Evolutionary conservation across 2,888 invertebrate genomes (phyloP), one percentile per base, ranked within the genome.

Genomic region (Osmoderma eremita): DNA sequence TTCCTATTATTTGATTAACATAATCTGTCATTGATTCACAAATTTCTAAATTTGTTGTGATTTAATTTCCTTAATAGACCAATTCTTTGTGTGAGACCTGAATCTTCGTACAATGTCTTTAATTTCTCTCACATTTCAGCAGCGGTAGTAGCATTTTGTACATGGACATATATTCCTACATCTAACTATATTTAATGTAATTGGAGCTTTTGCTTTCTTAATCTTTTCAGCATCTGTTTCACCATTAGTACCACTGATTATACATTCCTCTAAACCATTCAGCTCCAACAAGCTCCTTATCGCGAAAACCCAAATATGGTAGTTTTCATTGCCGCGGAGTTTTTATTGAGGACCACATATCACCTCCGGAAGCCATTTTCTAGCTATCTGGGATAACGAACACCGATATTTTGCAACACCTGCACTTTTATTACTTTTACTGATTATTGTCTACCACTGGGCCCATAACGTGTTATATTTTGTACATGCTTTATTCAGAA

Each of bases 221-320:
- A 51, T 13, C 24, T 36, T 51, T n/a, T 3, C 17, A 6, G 5
- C 15, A 51, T 24, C 51, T 30, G 10, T 36, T 51, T 51, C 51
- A 30, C 6, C 20, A 22, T 20, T 12, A 3, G 22, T 18, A 3
- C n/a, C 20, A 10, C 3, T 10, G 3, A 49, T 22, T 4, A 30
- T 30, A 24, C 51, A 51, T 15, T 51, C 30, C 8, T 51, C 51
- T 15, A 30, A 30, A 1, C 30, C 51, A 51, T 30, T n/a, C 4
- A 30, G 15, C 3, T 51, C 51, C n/a, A 51, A 51, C 15, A 51
- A n/a, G 15, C 15, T 51, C 15, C n/a, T 13, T 30, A 51, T 51
- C n/a, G 51, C 51, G 15, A 51, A 51, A 30, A n/a, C 13, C 51
- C 51, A 51, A 15, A 30, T 51, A 10, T 51, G 51, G n/a, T 51